Evolutionary conservation across 2,888 invertebrate species (phyloP).

Genomic region (Altica lythri): DNA sequence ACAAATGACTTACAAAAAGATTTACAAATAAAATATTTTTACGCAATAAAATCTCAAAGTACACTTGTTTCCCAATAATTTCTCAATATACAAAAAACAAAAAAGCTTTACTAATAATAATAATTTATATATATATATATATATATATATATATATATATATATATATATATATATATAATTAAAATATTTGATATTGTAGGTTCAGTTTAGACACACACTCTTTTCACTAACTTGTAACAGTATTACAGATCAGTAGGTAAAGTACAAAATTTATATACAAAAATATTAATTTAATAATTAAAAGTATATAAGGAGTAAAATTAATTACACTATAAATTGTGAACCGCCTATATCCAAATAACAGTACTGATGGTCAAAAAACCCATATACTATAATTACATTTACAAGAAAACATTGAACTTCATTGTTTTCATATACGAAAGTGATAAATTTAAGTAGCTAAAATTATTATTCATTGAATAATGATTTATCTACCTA

Average conservation of each 20-base stretch:
- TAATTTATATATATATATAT: not conserved
- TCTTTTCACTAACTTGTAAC: conserved; percentile 12
- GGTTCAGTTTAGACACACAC: conserved; percentile 17
- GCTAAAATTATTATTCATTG: no score
- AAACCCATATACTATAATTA: no score
- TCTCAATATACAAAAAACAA: conserved; percentile 16
- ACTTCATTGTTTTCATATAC: no score
- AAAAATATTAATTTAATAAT: no score
- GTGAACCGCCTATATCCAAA: no score
- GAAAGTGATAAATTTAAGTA: no score
- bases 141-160: not conserved
- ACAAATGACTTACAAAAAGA: conserved; percentile 1
- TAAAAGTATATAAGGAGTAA: no score
- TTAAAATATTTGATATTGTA: conserved; percentile 20
- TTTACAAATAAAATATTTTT: not conserved
- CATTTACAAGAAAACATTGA: no score
- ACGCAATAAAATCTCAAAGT: not conserved
- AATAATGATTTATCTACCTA: no score
- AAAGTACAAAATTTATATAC: no score
- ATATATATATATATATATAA: conserved; percentile 10
- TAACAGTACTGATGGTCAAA: no score
- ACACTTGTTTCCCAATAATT: conserved; percentile 9
- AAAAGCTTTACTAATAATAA: not conserved
- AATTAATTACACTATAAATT: no score
- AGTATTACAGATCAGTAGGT: conserved; percentile 16